These are phyloP conservation scores for Dermatemys mawii DNA, from an alignment of 2,113 vertebrate species.

Conservation along the genomic window DNA sequence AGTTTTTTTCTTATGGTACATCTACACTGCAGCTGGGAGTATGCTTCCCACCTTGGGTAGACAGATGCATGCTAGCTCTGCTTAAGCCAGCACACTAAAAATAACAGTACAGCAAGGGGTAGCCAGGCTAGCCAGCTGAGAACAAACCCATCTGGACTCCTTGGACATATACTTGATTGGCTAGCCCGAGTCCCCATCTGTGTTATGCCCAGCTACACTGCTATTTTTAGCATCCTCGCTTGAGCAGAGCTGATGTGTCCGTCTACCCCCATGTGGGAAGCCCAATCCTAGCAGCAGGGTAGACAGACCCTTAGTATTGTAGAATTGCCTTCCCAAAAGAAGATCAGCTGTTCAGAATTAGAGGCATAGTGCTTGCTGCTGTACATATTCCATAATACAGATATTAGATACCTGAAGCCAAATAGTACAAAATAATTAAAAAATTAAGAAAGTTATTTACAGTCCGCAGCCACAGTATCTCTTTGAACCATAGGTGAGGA, in stretches of 20 bases:
- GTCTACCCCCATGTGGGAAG: too few relatives aligned
- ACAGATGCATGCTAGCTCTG: background rate
- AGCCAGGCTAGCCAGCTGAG: background rate
- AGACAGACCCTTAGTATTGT: background rate
- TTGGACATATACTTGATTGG: background rate
- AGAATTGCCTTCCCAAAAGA: background rate
- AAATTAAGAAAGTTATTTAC: background rate
- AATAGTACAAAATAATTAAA: background rate
- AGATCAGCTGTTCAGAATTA: background rate
- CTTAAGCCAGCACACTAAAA: background rate
- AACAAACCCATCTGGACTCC: background rate
- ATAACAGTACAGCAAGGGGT: background rate
- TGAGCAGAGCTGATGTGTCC: too few relatives aligned
- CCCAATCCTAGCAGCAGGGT: background rate
- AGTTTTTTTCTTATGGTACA: background rate
- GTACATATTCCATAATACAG: accelerated
- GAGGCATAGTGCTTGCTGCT: background rate
- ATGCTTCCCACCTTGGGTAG: background rate
- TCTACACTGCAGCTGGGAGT: background rate
- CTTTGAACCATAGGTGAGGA: background rate
- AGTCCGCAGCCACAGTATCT: background rate
- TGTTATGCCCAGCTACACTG: background rate
- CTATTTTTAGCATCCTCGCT: background rate
- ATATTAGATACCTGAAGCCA: background rate
- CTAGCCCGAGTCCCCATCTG: background rate